Evolutionary conservation across 2,888 invertebrate genomes (phyloP).

Genomic region (Ophraella communa): DNA sequence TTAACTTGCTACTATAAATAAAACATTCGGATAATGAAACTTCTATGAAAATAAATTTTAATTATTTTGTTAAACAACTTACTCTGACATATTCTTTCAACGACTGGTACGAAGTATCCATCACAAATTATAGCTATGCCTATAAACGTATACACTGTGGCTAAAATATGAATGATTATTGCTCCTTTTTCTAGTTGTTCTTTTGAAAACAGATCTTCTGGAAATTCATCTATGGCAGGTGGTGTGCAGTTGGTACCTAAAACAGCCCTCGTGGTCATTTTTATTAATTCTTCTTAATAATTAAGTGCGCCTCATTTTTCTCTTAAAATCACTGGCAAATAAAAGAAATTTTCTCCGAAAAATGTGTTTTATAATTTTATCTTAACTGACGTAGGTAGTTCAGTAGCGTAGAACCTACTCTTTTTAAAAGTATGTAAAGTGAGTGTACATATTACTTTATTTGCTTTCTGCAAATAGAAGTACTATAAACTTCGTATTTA

Average conservation of each 20-base stretch:
- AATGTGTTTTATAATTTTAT: slow-evolving; percentile 4
- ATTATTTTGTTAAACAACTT: neutral
- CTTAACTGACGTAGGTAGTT: slow-evolving; percentile 5
- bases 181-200: slow-evolving; percentile 16
- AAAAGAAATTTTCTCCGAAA: neutral
- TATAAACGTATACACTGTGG: slow-evolving; percentile 12
- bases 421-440: neutral
- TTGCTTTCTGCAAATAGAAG: neutral
- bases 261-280: neutral
- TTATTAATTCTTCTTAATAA: neutral
- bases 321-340: neutral
- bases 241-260: slow-evolving; percentile 18
- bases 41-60: neutral
- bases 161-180: slow-evolving; percentile 9
- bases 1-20: neutral
- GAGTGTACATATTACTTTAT: neutral
- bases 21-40: neutral
- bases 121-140: slow-evolving; percentile 21
- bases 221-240: slow-evolving; percentile 16
- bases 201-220: slow-evolving; percentile 9
- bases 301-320: neutral
- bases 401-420: neutral
- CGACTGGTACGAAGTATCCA: slow-evolving; percentile 19
- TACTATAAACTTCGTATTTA: neutral
- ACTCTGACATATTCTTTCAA: slow-evolving; percentile 22